Percentiles rank a stretch among this genome's conserved stretches.
Evolutionary conservation across 2,888 invertebrate genomes (phyloP).

Genomic region (Serripes groenlandicus): DNA sequence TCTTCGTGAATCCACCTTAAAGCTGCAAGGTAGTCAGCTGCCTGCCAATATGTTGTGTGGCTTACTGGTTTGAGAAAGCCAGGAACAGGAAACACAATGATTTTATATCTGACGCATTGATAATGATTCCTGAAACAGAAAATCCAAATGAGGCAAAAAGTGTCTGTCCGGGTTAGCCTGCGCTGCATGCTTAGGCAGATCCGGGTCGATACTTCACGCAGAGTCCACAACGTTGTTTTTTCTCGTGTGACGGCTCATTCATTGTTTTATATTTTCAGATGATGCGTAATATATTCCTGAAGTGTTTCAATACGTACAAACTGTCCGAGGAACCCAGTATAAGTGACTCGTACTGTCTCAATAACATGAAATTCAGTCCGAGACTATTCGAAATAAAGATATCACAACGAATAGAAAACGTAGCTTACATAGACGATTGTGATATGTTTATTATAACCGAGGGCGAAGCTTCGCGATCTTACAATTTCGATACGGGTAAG

Average conservation of each 20-base stretch:
- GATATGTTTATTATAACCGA: slow-evolving; percentile 83
- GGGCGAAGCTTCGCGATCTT: slow-evolving; percentile 82
- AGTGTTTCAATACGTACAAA: slow-evolving; percentile 84
- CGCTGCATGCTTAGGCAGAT: background rate
- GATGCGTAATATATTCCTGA: slow-evolving; percentile 85
- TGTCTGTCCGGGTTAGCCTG: background rate
- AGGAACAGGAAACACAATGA: too few relatives aligned
- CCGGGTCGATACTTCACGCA: background rate
- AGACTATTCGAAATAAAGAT: slow-evolving; percentile 83
- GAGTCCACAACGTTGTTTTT: background rate
- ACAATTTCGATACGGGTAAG: slow-evolving; percentile 84
- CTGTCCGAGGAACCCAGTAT: slow-evolving; percentile 75
- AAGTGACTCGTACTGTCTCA: slow-evolving; percentile 79
- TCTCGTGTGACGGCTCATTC: too few relatives aligned
- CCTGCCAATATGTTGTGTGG: too few relatives aligned
- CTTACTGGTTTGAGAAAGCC: too few relatives aligned
- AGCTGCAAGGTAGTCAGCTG: too few relatives aligned
- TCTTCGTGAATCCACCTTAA: too few relatives aligned
- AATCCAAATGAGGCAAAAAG: background rate
- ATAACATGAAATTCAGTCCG: slow-evolving; percentile 84
- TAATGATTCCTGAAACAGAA: background rate
- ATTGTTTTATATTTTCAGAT: slow-evolving; percentile 80
- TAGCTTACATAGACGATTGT: slow-evolving; percentile 82
- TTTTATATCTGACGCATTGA: too few relatives aligned
- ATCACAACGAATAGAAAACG: slow-evolving; percentile 81